Evolutionary conservation across 2,888 invertebrate species (phyloP), one percentile per base, ranked within the genome.

Genomic region (Zonitis immaculata): DNA sequence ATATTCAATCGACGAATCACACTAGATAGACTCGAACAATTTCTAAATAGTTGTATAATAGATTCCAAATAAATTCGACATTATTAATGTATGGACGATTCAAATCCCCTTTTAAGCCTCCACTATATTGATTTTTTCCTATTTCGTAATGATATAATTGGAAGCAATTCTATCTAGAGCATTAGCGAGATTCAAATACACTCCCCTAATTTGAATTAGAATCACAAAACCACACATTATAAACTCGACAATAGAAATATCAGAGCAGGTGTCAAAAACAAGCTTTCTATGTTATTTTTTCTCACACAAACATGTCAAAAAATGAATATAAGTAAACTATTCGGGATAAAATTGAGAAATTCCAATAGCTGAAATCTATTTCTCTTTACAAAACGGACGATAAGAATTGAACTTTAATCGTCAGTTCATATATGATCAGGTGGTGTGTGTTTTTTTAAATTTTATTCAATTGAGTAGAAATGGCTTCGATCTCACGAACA

Each of bases 161-260:
- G 62, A 71, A 64, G 65, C 71, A 72, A 72, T 72, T 72, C 69
- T 60, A 63, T 56, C 65, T 63, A 69, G 22, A 70, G 66, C 66
- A 62, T 65, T 62, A 62, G 63, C 22, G 5, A 22, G 22, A 3
- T 22, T 5, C 22, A 22, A 22, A 67, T n/a, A n/a, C 66, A 67
- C 71, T 68, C 70, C 53, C 63, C 64, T 69, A 70, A 70, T 68
- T 66, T 64, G 64, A 39, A 39, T 20, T n/a, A n/a, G n/a, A n/a
- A n/a, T n/a, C n/a, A n/a, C n/a, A n/a, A n/a, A n/a, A n/a, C n/a
- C n/a, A n/a, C n/a, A n/a, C n/a, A n/a, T n/a, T n/a, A n/a, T n/a
- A n/a, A n/a, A n/a, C 57, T 57, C 55, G 54, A 55, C 59, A 60
- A 63, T 62, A 60, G 61, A 62, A 63, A 64, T 62, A 61, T 61